Base-by-base conservation (phyloP, 2,888 invertebrate species). In the Platypus cylindrus region DNA sequence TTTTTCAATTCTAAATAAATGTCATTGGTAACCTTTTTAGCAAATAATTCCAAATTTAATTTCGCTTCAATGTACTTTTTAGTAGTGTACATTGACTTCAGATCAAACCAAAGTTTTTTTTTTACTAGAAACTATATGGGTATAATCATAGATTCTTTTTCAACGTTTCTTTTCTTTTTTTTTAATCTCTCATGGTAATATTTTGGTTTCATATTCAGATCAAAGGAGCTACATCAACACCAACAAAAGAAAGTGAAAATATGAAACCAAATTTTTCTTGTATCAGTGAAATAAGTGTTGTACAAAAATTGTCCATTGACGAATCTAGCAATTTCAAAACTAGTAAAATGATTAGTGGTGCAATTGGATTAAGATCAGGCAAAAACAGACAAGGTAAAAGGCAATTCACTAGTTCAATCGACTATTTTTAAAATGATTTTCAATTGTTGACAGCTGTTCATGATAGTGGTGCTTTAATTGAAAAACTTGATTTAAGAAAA, bases 181-280 rank as follows among this genome's bases (percentile, higher is more conserved):
- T 20, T 7, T 9, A 20, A 20, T 20, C 20, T 20, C 9, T 7
- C 20, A 20, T 20, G 9, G 9, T 9, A 20, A 7, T n/a, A n/a
- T n/a, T n/a, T n/a, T n/a, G n/a, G 8, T 16, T 29, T 3, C 17
- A 5, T 15, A 14, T 32, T 2, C n/a, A 36, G 1, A 62, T 69
- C 0, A 66, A 73, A 23, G 68, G 73, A 17, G 34, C 70, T 68
- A 75, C 75, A 1, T 84, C 84, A 0, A 83, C 83, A 1, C 84
- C 84, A 0, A 70, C 78, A 1, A 73, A 73, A 35, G 60, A 59
- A 17, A 62, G 62, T 8, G 55, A 48, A 44, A 53, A 41, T 20
- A 43, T 54, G 5, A 53, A 59, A 37, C 56, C 67, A 2, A 60
- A 69, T 51, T 65, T 66, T 50, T 69, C 69, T 1, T 52, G 60